Conservation (phyloP, 2,113 vertebrate species). For the Mormyrus lacerda region DNA sequence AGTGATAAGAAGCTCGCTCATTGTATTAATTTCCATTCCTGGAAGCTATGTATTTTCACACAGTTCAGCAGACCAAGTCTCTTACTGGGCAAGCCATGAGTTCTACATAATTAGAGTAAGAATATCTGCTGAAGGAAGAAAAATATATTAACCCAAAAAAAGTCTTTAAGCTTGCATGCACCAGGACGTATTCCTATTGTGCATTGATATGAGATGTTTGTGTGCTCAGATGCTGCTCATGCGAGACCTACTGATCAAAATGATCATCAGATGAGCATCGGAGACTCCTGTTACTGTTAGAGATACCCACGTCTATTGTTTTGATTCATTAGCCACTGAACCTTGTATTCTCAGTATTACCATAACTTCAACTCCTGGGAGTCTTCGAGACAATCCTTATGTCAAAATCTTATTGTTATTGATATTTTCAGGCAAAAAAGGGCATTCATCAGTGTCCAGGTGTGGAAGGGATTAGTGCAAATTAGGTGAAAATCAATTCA, state of each 20-base stretch:
- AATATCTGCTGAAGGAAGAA: conserved; percentile 5
- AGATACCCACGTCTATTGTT: background rate
- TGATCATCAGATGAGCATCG: background rate
- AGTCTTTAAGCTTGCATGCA: background rate
- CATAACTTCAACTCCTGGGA: background rate
- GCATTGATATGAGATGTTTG: background rate
- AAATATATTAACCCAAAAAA: background rate
- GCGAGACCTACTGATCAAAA: background rate
- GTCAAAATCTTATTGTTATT: background rate
- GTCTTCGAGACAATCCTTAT: background rate
- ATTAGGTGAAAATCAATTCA: background rate
- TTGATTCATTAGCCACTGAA: background rate
- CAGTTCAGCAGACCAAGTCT: conserved; percentile 1
- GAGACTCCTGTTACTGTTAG: background rate
- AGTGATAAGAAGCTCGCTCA: background rate
- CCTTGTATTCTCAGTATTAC: background rate
- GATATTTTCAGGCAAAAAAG: background rate
- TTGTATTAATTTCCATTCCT: background rate
- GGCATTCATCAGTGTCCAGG: background rate
- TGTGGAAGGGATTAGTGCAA: background rate
- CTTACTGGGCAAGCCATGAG: background rate
- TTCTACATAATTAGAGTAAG: background rate
- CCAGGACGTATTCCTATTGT: background rate
- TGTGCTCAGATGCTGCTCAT: background rate
- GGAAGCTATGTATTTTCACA: background rate